Conservation (phyloP, 2,113 vertebrate species). For the Ranitomeya imitator region DNA sequence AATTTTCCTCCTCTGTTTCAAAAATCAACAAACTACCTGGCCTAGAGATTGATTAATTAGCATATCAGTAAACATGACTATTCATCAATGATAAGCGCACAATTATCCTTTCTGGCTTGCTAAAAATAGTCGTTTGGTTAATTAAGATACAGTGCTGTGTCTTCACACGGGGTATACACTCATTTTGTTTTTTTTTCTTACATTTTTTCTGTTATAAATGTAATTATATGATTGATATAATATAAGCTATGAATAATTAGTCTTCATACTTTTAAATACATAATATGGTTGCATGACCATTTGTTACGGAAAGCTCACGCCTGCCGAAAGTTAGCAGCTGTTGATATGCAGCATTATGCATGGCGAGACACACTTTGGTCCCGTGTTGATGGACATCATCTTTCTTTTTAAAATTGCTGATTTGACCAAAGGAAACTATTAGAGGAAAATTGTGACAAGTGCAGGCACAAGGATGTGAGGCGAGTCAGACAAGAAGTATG, state of each 20-base stretch:
- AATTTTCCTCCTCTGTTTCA: too few relatives aligned
- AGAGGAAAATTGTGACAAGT: conserved; percentile 15
- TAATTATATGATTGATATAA: background rate
- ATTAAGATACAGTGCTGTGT: too few relatives aligned
- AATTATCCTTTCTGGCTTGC: too few relatives aligned
- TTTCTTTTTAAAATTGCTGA: background rate
- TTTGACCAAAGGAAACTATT: background rate
- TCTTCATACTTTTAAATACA: background rate
- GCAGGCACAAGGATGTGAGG: conserved; percentile 6
- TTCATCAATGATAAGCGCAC: too few relatives aligned
- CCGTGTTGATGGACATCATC: conserved; percentile 17
- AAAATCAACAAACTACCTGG: too few relatives aligned
- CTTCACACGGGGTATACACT: too few relatives aligned
- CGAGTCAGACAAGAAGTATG: conserved; percentile 13
- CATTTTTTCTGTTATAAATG: background rate
- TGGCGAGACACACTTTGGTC: background rate
- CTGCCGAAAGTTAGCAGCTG: background rate
- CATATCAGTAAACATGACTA: too few relatives aligned
- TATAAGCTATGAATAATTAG: background rate
- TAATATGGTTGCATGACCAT: background rate
- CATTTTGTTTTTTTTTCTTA: too few relatives aligned
- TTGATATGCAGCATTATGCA: conserved; percentile 11
- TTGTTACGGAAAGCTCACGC: background rate
- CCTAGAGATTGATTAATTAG: too few relatives aligned
- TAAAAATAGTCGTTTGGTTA: too few relatives aligned